Percentiles rank a stretch among this genome's conserved stretches.
Conservation (phyloP, 2,797 vertebrate species). For the Rhinoraja longicauda region DNA sequence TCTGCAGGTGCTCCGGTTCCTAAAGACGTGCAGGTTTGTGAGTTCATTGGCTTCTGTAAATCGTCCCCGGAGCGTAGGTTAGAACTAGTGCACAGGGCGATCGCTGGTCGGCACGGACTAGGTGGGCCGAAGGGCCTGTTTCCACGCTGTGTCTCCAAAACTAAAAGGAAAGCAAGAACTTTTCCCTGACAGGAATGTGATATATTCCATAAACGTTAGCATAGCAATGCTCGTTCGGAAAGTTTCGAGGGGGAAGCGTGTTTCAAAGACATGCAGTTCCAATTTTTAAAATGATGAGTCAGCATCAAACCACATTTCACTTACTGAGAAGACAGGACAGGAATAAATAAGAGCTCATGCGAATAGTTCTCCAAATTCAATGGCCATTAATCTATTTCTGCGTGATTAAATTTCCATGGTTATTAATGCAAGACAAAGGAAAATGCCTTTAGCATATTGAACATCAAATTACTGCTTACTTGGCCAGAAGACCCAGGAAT, state of each 20-base stretch:
- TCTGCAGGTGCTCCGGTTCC: too few species aligned
- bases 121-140: too few species aligned
- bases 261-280: not conserved
- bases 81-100: too few species aligned
- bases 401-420: constrained; percentile 20
- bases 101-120: too few species aligned
- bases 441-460: not conserved
- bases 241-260: not conserved
- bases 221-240: not conserved
- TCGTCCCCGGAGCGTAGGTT: too few species aligned
- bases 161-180: not conserved
- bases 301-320: not conserved
- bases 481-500: not conserved
- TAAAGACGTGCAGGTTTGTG: too few species aligned
- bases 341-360: not conserved
- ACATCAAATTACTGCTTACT: not conserved
- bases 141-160: too few species aligned
- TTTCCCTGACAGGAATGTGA: not conserved
- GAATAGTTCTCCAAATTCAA: constrained; percentile 1
- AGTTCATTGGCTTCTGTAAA: too few species aligned
- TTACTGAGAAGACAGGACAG: not conserved
- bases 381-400: constrained; percentile 11
- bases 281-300: not conserved
- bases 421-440: not conserved
- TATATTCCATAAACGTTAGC: not conserved